phyloP scores from a whole-genome alignment of 2,888 invertebrate species.

The Pardosa pseudoannulata region DNA sequence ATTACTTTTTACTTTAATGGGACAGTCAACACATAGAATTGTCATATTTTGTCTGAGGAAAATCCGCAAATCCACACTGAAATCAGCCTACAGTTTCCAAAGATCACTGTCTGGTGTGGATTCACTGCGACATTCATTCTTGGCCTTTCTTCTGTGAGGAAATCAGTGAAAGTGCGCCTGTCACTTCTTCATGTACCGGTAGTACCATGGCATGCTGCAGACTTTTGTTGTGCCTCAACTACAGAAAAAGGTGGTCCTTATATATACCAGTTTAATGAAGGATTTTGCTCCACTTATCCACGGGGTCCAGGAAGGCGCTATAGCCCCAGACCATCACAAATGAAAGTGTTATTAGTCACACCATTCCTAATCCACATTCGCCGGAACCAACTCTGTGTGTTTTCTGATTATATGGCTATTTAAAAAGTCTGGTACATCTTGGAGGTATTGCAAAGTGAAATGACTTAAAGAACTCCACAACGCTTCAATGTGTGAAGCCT shows the following conservation, averaged over 20 bases:
- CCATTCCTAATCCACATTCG: neutral
- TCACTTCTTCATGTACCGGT: slow-evolving; percentile 11
- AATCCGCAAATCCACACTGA: neutral
- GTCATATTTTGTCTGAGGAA: neutral
- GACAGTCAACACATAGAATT: slow-evolving; percentile 12
- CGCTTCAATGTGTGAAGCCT: neutral
- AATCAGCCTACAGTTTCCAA: slow-evolving; percentile 12
- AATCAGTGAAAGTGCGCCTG: neutral
- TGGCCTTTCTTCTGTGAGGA: neutral
- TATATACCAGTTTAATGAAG: neutral
- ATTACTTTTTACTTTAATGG: neutral
- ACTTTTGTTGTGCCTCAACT: slow-evolving; percentile 21
- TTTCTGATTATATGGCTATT: neutral
- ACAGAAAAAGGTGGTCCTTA: slow-evolving; percentile 6
- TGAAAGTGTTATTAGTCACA: slow-evolving; percentile 1
- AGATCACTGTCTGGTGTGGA: slow-evolving; percentile 15
- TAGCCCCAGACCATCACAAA: neutral
- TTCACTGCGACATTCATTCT: slow-evolving; percentile 27
- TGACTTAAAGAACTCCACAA: slow-evolving; percentile 1
- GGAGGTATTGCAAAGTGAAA: neutral
- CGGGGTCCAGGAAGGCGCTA: slow-evolving; percentile 4
- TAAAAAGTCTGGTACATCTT: neutral
- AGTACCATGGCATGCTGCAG: slow-evolving; percentile 23
- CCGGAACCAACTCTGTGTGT: neutral
- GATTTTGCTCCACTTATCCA: slow-evolving; percentile 9